Conservation (phyloP, 2,888 invertebrate species). For the Poecilobothrus nobilitatus region DNA sequence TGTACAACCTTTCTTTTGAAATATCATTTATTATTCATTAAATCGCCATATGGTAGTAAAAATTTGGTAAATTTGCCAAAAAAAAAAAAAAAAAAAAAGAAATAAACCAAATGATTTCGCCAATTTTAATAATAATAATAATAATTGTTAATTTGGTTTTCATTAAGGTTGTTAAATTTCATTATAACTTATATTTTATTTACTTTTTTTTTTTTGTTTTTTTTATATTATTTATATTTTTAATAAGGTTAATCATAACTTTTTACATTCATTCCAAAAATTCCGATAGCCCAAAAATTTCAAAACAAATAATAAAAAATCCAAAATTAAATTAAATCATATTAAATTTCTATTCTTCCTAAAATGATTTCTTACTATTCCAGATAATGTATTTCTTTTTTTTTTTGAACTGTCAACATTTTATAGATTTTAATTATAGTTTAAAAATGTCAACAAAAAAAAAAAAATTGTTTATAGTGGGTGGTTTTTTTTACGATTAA, state of each 20-base stretch:
- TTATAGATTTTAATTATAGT: no score
- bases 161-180: not conserved
- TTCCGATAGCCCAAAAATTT: not conserved
- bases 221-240: not conserved
- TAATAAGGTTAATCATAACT: not conserved
- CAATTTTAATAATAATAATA: not conserved
- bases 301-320: not conserved
- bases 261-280: not conserved
- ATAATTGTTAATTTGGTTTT: not conserved
- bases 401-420: not conserved
- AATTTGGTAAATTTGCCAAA: not conserved
- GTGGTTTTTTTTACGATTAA: not conserved
- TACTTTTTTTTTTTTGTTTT: not conserved
- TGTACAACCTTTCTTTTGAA: no score
- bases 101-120: not conserved
- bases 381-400: not conserved
- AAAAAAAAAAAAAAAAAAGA: not conserved
- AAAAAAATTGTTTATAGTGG: not conserved
- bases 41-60: not conserved
- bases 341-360: not conserved
- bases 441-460: no score
- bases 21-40: not conserved
- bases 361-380: not conserved
- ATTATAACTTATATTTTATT: not conserved
- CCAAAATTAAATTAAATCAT: not conserved